A percentile compares a stretch with the other conserved stretches of the same genome.
These are phyloP conservation scores for Atta texana DNA, from an alignment of 1,140 invertebrate genomes.

Conservation along the genomic window DNA sequence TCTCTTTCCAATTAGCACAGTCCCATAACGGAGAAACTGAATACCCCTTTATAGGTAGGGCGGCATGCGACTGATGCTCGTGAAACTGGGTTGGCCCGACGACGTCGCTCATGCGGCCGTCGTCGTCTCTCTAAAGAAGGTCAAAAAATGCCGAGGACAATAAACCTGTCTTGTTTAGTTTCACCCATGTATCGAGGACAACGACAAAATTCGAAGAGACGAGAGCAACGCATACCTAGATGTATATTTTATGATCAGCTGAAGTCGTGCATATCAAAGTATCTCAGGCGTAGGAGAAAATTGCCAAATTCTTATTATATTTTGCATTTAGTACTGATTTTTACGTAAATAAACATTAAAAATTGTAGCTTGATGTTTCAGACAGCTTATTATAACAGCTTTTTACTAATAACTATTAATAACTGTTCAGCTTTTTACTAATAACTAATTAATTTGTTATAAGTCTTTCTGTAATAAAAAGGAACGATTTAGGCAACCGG, in stretches of 20 bases:
- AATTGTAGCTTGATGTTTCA: too few species aligned
- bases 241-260: neutral
- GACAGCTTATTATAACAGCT: too few species aligned
- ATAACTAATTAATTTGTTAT: too few species aligned
- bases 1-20: constrained; percentile 60
- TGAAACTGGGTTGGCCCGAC: constrained; percentile 48
- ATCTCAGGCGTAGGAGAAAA: neutral
- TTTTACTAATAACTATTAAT: too few species aligned
- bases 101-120: constrained; percentile 45
- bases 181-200: constrained; percentile 19
- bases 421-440: too few species aligned
- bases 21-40: constrained; percentile 53
- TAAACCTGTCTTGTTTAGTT: constrained; percentile 57
- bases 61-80: constrained; percentile 9
- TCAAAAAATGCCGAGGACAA: constrained; percentile 63
- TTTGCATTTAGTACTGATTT: too few species aligned
- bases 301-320: too few species aligned
- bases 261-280: neutral
- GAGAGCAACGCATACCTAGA: neutral
- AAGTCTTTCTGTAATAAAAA: too few species aligned
- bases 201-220: constrained; percentile 28
- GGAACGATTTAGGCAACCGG: too few species aligned
- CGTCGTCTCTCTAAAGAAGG: constrained; percentile 59
- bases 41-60: constrained; percentile 34
- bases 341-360: too few species aligned